These are phyloP conservation scores for Aurelia aurita complex sp. Pacific DNA, from an alignment of 30 jellyfish, hydroid and myxozoan species.

Conservation along the genomic window DNA sequence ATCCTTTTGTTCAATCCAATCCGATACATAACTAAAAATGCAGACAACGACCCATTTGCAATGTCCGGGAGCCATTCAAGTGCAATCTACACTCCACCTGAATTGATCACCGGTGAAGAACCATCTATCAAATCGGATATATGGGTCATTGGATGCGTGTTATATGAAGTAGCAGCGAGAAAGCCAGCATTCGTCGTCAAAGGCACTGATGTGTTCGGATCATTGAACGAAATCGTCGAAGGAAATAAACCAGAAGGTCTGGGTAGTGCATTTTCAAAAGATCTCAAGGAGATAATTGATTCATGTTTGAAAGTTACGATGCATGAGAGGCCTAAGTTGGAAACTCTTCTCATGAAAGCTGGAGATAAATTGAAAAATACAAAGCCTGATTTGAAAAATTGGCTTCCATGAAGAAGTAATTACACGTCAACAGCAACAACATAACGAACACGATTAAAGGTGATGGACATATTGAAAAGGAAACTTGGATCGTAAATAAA, in stretches of 20 bases:
- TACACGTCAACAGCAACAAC: no score
- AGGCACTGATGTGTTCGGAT: constrained; percentile 37
- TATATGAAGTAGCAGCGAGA: constrained; percentile 59
- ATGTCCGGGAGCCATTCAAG: constrained; percentile 53
- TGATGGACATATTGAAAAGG: no score
- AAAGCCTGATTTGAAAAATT: constrained; percentile 3
- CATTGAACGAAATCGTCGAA: constrained; percentile 61
- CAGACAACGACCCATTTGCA: constrained; percentile 54
- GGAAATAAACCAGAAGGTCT: constrained; percentile 70
- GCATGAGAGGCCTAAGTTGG: constrained; percentile 40
- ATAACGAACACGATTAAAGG: no score
- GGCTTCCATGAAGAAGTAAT: background rate
- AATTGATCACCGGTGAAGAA: constrained; percentile 65
- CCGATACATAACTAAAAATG: constrained; percentile 19
- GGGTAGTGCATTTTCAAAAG: constrained; percentile 17
- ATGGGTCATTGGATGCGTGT: constrained; percentile 62
- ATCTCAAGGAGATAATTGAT: constrained; percentile 28
- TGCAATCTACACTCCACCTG: constrained; percentile 77
- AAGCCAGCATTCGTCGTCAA: constrained; percentile 62
- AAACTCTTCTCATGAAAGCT: constrained; percentile 33
- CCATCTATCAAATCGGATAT: constrained; percentile 24
- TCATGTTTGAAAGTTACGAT: constrained; percentile 41
- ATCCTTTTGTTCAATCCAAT: constrained; percentile 39
- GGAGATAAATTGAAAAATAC: constrained; percentile 10
- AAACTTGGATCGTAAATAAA: no score